Evolutionary conservation across 2,888 invertebrate species (phyloP).

Genomic region (Philereme transversata): DNA sequence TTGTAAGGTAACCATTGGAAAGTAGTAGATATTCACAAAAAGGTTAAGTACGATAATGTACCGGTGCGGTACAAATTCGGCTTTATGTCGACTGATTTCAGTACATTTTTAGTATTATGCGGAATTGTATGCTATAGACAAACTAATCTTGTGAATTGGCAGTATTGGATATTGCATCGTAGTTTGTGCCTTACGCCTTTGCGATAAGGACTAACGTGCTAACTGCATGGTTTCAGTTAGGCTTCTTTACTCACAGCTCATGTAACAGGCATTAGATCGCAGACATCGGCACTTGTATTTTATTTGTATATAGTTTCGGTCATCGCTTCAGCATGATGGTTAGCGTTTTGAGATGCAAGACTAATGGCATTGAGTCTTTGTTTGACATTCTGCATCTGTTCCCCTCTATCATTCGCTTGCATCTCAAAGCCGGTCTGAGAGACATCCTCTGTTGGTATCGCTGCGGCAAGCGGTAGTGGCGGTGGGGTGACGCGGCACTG

Average conservation of each 20-base stretch:
- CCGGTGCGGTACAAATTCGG: neutral
- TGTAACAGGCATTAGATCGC: conserved; percentile 53
- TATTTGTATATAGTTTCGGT: conserved; percentile 45
- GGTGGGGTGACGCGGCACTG: conserved; percentile 39
- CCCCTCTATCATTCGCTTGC: conserved; percentile 31
- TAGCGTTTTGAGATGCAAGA: conserved; percentile 43
- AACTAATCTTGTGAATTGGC: too few relatives aligned
- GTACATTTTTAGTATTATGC: too few relatives aligned
- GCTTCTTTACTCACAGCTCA: conserved; percentile 52
- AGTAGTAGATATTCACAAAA: neutral
- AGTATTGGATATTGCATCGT: neutral
- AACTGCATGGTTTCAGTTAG: conserved; percentile 42
- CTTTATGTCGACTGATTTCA: too few relatives aligned
- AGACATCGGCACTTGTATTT: conserved; percentile 59
- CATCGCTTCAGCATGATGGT: conserved; percentile 47
- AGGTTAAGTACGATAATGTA: neutral
- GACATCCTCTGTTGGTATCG: conserved; percentile 2
- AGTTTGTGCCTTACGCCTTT: conserved; percentile 17
- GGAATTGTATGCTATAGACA: too few relatives aligned
- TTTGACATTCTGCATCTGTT: too few relatives aligned
- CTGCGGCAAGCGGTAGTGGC: conserved; percentile 20
- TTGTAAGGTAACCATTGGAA: conserved; percentile 3
- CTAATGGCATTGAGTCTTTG: neutral
- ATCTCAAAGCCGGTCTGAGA: conserved; percentile 43
- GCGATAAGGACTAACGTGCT: conserved; percentile 23